Conservation (phyloP, 2,888 invertebrate genomes). For the Philonicus albiceps region DNA sequence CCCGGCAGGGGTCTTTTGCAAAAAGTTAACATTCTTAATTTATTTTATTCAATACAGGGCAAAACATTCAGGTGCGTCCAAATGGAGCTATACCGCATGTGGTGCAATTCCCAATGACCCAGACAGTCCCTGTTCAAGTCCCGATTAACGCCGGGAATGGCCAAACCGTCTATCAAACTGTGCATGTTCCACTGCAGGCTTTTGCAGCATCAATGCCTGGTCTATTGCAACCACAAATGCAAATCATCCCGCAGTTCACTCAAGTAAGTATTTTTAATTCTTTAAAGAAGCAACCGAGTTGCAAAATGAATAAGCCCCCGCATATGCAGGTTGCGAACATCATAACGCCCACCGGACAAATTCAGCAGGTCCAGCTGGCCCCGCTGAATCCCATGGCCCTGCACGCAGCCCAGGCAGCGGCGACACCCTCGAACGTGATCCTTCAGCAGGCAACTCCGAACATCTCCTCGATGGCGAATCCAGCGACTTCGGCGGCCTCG, state of each 20-base stretch:
- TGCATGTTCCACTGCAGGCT: constrained; percentile 91
- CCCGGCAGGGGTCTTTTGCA: background rate
- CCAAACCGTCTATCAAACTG: constrained; percentile 94
- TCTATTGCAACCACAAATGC: constrained; percentile 69
- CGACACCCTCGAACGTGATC: constrained; percentile 51
- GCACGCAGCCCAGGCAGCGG: constrained; percentile 55
- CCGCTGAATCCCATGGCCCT: constrained; percentile 66
- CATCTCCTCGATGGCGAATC: constrained; percentile 54
- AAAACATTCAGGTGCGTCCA: constrained; percentile 75
- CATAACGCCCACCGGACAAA: constrained; percentile 86
- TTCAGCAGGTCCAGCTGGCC: constrained; percentile 87
- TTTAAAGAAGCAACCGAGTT: background rate
- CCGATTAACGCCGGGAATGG: constrained; percentile 87
- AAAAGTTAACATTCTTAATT: background rate
- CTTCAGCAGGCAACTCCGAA: constrained; percentile 50
- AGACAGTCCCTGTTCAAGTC: constrained; percentile 87
- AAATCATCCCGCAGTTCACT: constrained; percentile 84
- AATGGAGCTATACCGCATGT: constrained; percentile 60
- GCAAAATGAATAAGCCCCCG: background rate
- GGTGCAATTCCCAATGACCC: constrained; percentile 61
- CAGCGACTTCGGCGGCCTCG: constrained; percentile 43
- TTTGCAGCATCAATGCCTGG: constrained; percentile 70
- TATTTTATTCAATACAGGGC: constrained; percentile 63
- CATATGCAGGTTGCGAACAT: constrained; percentile 75
- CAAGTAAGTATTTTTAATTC: constrained; percentile 65